phyloP scores from a whole-genome alignment of 2,113 vertebrate genomes.

The Shinisaurus crocodilurus region DNA sequence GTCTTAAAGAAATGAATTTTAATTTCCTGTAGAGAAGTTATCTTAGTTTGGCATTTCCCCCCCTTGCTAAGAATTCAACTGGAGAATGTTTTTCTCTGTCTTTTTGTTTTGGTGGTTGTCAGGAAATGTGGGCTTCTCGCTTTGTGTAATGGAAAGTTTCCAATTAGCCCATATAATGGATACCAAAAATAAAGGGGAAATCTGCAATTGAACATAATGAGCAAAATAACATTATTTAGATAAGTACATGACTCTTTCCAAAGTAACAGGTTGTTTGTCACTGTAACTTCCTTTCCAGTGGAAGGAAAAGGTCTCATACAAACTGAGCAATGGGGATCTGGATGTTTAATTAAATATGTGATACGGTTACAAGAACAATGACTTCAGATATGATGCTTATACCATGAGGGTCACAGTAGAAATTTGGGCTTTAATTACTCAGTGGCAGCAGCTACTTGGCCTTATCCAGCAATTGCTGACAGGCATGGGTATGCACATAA shows the following conservation, averaged over 20 bases:
- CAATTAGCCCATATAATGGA: background rate
- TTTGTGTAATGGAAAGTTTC: constrained; percentile 41
- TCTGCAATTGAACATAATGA: background rate
- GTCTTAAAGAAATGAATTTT: background rate
- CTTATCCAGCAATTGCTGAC: background rate
- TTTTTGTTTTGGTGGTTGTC: background rate
- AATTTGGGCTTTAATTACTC: background rate
- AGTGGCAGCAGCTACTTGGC: background rate
- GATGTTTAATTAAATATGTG: constrained; percentile 9
- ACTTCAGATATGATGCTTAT: background rate
- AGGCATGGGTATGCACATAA: background rate
- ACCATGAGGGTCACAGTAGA: background rate
- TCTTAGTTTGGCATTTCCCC: background rate
- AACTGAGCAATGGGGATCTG: background rate
- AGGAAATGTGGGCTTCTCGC: constrained; percentile 31
- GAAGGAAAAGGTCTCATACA: constrained; percentile 7
- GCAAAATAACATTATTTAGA: constrained; percentile 9
- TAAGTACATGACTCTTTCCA: background rate
- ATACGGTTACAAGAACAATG: background rate
- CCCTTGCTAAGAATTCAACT: background rate
- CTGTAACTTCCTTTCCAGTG: background rate
- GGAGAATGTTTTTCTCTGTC: background rate
- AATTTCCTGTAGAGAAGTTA: background rate
- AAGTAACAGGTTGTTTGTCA: background rate
- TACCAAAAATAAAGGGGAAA: constrained; percentile 20